phyloP scores from a whole-genome alignment of 2,888 invertebrate species.

The Pharmacophagus antenor region DNA sequence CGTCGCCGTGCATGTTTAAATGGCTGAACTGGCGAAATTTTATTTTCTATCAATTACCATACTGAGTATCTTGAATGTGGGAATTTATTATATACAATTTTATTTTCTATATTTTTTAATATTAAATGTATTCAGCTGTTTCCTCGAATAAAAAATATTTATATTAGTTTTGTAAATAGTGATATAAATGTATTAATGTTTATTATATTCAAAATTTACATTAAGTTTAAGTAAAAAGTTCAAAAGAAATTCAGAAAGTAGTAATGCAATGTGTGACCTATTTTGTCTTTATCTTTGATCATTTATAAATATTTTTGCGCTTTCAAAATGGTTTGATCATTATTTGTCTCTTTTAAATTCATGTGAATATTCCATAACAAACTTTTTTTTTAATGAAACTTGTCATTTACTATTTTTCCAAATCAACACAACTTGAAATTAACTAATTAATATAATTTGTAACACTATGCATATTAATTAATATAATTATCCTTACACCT shows the following conservation, averaged over 20 bases:
- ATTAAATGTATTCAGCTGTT: too few relatives aligned
- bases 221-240: background rate
- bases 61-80: too few relatives aligned
- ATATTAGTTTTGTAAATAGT: too few relatives aligned
- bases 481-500: conserved; percentile 25
- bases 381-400: background rate
- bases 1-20: conserved; percentile 4
- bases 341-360: background rate
- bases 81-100: too few relatives aligned
- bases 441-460: conserved; percentile 28
- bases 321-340: background rate
- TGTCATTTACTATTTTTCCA: conserved; percentile 5
- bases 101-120: too few relatives aligned
- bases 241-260: background rate
- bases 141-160: too few relatives aligned
- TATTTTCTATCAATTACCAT: too few relatives aligned
- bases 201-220: too few relatives aligned
- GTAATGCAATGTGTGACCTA: background rate
- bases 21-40: background rate
- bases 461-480: conserved; percentile 26
- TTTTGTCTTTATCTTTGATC: background rate
- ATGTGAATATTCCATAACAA: background rate
- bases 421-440: conserved; percentile 21
- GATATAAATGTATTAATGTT: too few relatives aligned
- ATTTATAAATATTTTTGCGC: background rate